phyloP scores from a whole-genome alignment of 2,888 invertebrate genomes.

The Marasmarcha lunaedactyla region DNA sequence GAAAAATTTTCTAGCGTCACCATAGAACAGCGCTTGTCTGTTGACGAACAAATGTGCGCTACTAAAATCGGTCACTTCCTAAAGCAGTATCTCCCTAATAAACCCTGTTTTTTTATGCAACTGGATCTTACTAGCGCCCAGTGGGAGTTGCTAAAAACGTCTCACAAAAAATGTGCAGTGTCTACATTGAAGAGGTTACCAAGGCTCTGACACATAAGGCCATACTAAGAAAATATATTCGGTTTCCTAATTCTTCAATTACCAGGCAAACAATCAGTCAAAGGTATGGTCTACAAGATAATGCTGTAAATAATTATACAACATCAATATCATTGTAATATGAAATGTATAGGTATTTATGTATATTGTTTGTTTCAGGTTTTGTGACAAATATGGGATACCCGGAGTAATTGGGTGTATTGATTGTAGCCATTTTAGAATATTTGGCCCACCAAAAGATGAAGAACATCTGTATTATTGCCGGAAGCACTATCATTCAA shows the following conservation, averaged over 20 bases:
- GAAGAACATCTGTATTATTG: too few relatives aligned
- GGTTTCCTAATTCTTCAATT: slow-evolving; percentile 7
- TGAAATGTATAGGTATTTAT: too few relatives aligned
- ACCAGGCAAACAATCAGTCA: slow-evolving; percentile 3
- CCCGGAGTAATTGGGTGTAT: too few relatives aligned
- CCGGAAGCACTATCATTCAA: too few relatives aligned
- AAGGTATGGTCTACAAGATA: too few relatives aligned
- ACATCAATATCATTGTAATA: too few relatives aligned
- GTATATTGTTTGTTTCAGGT: too few relatives aligned
- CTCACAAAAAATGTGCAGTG: slow-evolving; percentile 5
- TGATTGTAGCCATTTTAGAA: too few relatives aligned
- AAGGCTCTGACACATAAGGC: slow-evolving; percentile 2
- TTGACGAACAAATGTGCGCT: slow-evolving; percentile 17
- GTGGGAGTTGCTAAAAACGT: slow-evolving; percentile 8
- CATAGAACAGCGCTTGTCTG: slow-evolving; percentile 19
- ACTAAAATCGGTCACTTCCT: slow-evolving; percentile 13
- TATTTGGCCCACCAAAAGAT: too few relatives aligned
- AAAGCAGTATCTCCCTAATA: slow-evolving; percentile 22
- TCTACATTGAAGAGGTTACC: not conserved
- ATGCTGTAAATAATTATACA: too few relatives aligned
- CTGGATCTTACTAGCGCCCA: too few relatives aligned
- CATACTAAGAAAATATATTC: slow-evolving; percentile 3
- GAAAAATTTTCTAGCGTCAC: slow-evolving; percentile 18
- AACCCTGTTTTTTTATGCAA: slow-evolving; percentile 18
- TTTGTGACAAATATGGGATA: too few relatives aligned